Conservation (phyloP, 2,113 vertebrate species). For the Dunckerocampus dactyliophorus region DNA sequence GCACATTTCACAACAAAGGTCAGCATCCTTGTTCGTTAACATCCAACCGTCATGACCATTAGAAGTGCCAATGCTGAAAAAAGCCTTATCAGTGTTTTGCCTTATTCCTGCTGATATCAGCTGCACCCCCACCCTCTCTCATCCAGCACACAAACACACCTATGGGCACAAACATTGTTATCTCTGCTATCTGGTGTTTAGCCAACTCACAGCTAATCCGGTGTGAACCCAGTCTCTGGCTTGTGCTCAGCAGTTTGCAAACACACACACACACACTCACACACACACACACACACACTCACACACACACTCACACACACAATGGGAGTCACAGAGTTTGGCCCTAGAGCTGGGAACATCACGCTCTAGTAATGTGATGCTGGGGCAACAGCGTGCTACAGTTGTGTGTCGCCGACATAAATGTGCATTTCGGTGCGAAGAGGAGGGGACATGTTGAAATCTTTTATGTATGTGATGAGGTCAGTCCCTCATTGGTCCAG, state of each 20-base stretch:
- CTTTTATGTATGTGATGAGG: slow-evolving; percentile 31
- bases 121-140: slow-evolving; percentile 8
- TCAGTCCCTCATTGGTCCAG: slow-evolving; percentile 4
- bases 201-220: slow-evolving; percentile 68
- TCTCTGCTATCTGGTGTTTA: slow-evolving; percentile 68
- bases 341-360: slow-evolving; percentile 66
- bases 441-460: slow-evolving; percentile 22
- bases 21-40: slow-evolving; percentile 27
- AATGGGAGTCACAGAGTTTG: slow-evolving; percentile 44
- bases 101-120: slow-evolving; percentile 64
- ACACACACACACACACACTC: slow-evolving; percentile 25
- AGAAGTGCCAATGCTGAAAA: slow-evolving; percentile 40
- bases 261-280: slow-evolving; percentile 20
- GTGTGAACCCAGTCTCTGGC: slow-evolving; percentile 61
- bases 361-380: slow-evolving; percentile 72
- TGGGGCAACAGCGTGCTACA: slow-evolving; percentile 47
- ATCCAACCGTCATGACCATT: slow-evolving; percentile 42
- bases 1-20: slow-evolving; percentile 19
- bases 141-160: slow-evolving; percentile 17
- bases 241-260: slow-evolving; percentile 69
- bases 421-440: slow-evolving; percentile 40
- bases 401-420: slow-evolving; percentile 55
- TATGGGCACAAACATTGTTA: slow-evolving; percentile 42
- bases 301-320: slow-evolving; percentile 25
- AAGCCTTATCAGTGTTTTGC: slow-evolving; percentile 61